Base-by-base conservation (phyloP, 2,113 vertebrate genomes). In the Poeciliopsis turrubarensis region DNA sequence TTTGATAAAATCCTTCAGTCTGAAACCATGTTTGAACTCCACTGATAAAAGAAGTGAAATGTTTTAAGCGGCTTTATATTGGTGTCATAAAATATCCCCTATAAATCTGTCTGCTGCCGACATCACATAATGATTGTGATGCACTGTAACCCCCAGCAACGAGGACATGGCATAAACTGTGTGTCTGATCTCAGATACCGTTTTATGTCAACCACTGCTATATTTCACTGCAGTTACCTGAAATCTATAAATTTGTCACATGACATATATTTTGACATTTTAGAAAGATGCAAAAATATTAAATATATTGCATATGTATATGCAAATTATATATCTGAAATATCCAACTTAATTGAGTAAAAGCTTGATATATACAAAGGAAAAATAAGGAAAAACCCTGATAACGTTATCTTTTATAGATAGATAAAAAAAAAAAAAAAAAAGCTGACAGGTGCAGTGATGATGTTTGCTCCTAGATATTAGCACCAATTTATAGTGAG, bases 11-110 rank as follows among this genome's bases (percentile, higher is more conserved):
- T 75, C 69, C 61, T 78, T 83, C 72, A 81, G 31, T 72, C 61
- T 82, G 84, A 44, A 72, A 44, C 57, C 1, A 5, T 29, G 14
- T 69, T 68, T 65, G 44, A 86, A 84, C 67, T 64, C 44, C 4
- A 60, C 70, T 70, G 74, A 80, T 78, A 72, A 77, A 83, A 66
- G 82, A 67, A 76, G 70, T 72, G 70, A 79, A 80, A 84, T 62
- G 62, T 78, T 86, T 72, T 57, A 72, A 77, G 80, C 72, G 31
- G 44, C 65, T 78, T 75, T n/a, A 31, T 73, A 73, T 30, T 60
- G 65, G 57, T 65, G 68, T 81, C 60, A 69, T 70, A 62, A 70
- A 83, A 82, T 73, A 75, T 73, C 60, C 37, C 69, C 39, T 17
- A 27, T 75, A 66, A 78, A 74, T 84, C 66, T 73, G 73, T 67